Conservation (phyloP, 2,113 vertebrate genomes). For the Protobothrops mucrosquamatus region DNA sequence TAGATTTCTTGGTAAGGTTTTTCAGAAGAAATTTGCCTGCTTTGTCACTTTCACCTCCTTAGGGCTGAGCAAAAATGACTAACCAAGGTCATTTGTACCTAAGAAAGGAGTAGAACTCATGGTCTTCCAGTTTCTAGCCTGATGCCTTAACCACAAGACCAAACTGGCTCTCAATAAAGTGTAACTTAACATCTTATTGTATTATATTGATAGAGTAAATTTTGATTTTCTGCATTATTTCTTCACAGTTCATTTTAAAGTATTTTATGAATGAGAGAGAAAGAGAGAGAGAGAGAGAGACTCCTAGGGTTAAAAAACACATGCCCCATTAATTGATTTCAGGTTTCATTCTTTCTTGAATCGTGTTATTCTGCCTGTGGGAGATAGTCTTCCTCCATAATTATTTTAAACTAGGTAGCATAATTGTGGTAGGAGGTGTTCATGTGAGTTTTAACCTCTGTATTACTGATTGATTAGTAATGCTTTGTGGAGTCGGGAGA, state of each 20-base stretch:
- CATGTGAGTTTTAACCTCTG: neutral
- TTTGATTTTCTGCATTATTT: neutral
- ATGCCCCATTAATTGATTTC: neutral
- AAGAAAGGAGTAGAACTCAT: too few species aligned
- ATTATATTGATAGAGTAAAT: neutral
- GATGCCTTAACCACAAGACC: too few species aligned
- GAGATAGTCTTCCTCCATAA: constrained; percentile 1
- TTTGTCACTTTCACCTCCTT: too few species aligned
- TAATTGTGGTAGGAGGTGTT: neutral
- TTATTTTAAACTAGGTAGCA: constrained; percentile 15
- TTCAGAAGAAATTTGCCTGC: neutral
- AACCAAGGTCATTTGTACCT: too few species aligned
- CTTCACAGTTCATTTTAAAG: neutral
- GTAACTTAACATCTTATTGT: neutral
- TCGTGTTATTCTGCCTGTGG: neutral
- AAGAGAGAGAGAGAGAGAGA: too few species aligned
- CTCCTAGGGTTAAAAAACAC: neutral
- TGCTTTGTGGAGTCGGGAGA: neutral
- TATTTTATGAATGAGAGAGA: neutral
- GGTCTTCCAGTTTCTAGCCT: too few species aligned
- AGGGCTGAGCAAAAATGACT: too few species aligned
- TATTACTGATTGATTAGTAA: constrained; percentile 15
- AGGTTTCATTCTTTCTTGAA: neutral
- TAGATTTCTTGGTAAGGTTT: neutral
- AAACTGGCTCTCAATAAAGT: neutral